phyloP scores from a whole-genome alignment of 2,888 invertebrate species.

The Coremacera marginata region DNA sequence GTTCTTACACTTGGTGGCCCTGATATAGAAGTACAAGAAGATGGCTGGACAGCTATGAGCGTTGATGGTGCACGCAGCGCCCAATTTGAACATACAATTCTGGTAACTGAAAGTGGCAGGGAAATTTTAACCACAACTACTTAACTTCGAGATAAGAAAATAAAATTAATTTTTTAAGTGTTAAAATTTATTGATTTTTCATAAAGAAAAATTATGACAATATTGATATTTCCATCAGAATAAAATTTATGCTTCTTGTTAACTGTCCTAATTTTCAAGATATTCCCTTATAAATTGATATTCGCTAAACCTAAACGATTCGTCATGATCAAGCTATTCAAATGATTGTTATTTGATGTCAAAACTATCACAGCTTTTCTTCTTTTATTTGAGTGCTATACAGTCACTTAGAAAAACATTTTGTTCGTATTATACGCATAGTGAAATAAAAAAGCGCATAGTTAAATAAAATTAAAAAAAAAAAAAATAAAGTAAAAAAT shows the following conservation, averaged over 20 bases:
- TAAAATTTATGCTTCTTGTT: too few species aligned
- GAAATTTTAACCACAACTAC: slow-evolving; percentile 80
- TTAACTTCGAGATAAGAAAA: neutral
- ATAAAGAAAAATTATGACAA: neutral
- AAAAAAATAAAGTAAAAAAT: too few species aligned
- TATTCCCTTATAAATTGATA: too few species aligned
- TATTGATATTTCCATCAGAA: neutral
- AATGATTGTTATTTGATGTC: too few species aligned
- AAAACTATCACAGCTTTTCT: too few species aligned
- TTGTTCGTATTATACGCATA: too few species aligned
- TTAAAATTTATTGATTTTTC: slow-evolving; percentile 4
- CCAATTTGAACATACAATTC: slow-evolving; percentile 92
- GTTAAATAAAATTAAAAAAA: neutral
- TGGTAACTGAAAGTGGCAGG: slow-evolving; percentile 82
- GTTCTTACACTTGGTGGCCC: slow-evolving; percentile 81
- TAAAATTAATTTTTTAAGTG: neutral
- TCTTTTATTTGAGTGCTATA: too few species aligned
- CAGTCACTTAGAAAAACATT: too few species aligned
- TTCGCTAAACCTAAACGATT: neutral
- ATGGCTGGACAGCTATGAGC: slow-evolving; percentile 94
- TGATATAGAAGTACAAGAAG: slow-evolving; percentile 79
- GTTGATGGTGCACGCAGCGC: slow-evolving; percentile 85
- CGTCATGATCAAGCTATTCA: too few species aligned
- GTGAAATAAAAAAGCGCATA: neutral
- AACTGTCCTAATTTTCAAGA: too few species aligned